These are phyloP conservation scores for Calliopsis andreniformis DNA, from an alignment of 1,140 invertebrate genomes.

Conservation along the genomic window DNA sequence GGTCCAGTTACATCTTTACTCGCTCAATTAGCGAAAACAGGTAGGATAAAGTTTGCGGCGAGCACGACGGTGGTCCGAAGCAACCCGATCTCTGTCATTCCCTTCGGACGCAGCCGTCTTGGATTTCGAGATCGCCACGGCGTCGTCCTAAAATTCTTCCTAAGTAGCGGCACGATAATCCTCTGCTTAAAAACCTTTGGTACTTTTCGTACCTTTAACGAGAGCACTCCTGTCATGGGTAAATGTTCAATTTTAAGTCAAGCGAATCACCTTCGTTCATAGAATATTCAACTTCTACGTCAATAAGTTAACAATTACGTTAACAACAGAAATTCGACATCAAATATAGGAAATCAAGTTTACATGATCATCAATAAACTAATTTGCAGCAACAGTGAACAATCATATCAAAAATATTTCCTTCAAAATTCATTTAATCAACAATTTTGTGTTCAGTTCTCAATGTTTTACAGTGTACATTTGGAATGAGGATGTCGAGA, in stretches of 20 bases:
- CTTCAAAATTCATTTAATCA: too few species aligned
- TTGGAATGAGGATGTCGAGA: too few species aligned
- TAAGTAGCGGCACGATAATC: conserved; percentile 78
- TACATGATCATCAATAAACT: too few species aligned
- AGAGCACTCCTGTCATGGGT: conserved; percentile 2
- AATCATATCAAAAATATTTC: too few species aligned
- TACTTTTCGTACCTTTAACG: conserved; percentile 46
- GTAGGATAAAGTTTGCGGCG: conserved; percentile 79
- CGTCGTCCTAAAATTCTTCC: conserved; percentile 71
- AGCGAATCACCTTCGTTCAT: neutral
- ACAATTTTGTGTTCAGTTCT: too few species aligned
- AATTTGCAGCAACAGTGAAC: too few species aligned
- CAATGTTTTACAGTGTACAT: too few species aligned
- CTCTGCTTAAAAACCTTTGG: conserved; percentile 70
- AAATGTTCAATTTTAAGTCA: neutral
- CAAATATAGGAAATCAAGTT: too few species aligned
- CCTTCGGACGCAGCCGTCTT: conserved; percentile 70
- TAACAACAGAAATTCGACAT: too few species aligned
- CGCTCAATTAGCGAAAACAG: conserved; percentile 82
- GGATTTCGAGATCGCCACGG: conserved; percentile 75
- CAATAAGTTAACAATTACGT: too few species aligned
- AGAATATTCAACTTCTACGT: too few species aligned
- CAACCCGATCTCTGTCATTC: conserved; percentile 80
- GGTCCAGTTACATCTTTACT: conserved; percentile 82
- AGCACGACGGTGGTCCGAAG: conserved; percentile 77